These are phyloP conservation scores for Bos indicus DNA, from an alignment of 2,113 vertebrate genomes.

Conservation along the genomic window DNA sequence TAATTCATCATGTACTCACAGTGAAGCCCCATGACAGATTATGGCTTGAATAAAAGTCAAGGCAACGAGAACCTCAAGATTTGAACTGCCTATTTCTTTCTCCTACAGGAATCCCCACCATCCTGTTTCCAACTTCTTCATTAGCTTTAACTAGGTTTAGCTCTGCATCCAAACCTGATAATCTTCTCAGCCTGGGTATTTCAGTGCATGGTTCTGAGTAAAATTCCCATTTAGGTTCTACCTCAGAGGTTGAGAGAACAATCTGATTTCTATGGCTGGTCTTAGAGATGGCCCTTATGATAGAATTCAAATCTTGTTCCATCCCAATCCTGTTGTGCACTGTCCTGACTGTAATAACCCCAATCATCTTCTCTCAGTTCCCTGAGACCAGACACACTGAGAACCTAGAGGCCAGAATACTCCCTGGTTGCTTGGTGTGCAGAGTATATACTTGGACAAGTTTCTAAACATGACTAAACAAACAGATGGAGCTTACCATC, in stretches of 20 bases:
- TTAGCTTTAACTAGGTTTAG: not conserved
- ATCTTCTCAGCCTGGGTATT: not conserved
- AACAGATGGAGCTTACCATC: not conserved
- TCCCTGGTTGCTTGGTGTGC: not conserved
- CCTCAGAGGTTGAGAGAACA: not conserved
- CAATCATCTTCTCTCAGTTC: not conserved
- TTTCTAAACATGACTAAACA: not conserved
- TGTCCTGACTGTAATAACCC: not conserved
- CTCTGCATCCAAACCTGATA: conserved; percentile 6
- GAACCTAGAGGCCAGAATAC: not conserved
- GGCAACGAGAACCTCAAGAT: not conserved
- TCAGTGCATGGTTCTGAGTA: not conserved
- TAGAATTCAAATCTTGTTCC: not conserved
- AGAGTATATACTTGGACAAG: not conserved
- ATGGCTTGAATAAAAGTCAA: not conserved
- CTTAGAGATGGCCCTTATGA: not conserved
- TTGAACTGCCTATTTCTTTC: not conserved
- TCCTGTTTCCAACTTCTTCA: not conserved
- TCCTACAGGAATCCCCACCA: not conserved
- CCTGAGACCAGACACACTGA: not conserved
- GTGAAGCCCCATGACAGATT: not conserved
- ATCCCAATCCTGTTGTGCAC: not conserved
- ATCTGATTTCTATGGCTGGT: not conserved
- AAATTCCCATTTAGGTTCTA: not conserved
- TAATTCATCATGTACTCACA: not conserved